A percentile compares a stretch with the other conserved stretches of the same genome.
phyloP scores from a whole-genome alignment of 2,113 vertebrate species.

The Chaetodon auriga region DNA sequence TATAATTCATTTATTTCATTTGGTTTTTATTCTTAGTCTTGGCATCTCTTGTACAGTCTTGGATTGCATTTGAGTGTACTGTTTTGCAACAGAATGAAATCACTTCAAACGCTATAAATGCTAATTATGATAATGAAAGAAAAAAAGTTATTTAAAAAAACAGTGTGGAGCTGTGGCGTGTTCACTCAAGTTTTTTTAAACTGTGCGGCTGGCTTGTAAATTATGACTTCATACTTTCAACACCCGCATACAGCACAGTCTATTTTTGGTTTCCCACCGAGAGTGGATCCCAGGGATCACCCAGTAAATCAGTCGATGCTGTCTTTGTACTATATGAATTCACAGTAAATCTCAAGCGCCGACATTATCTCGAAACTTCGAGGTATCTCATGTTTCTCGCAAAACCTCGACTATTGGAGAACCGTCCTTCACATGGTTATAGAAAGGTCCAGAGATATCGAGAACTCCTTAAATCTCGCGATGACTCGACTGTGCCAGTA shows the following conservation, averaged over 20 bases:
- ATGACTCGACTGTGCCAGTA: conserved; percentile 49
- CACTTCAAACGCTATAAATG: not conserved
- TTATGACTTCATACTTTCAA: conserved; percentile 19
- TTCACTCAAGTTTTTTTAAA: not conserved
- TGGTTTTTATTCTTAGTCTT: too few relatives aligned
- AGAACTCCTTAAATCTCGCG: conserved; percentile 78
- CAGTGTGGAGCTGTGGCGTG: not conserved
- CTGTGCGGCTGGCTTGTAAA: not conserved
- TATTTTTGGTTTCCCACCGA: conserved; percentile 15
- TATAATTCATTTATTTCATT: too few relatives aligned
- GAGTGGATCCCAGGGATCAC: not conserved
- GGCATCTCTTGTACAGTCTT: not conserved
- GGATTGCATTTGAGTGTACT: too few relatives aligned
- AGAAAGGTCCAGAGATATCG: conserved; percentile 80
- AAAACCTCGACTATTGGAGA: not conserved
- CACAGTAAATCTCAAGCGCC: rapidly evolving
- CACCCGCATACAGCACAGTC: not conserved
- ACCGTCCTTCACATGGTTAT: conserved; percentile 35
- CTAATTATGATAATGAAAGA: not conserved
- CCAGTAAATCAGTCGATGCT: not conserved
- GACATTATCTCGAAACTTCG: rapidly evolving
- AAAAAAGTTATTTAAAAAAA: not conserved
- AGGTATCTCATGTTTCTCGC: not conserved
- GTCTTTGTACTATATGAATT: not conserved
- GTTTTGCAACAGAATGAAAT: not conserved